A percentile compares a stretch with the other conserved stretches of the same genome.
Conservation (phyloP, 2,888 invertebrate genomes). For the Myopa testacea region DNA sequence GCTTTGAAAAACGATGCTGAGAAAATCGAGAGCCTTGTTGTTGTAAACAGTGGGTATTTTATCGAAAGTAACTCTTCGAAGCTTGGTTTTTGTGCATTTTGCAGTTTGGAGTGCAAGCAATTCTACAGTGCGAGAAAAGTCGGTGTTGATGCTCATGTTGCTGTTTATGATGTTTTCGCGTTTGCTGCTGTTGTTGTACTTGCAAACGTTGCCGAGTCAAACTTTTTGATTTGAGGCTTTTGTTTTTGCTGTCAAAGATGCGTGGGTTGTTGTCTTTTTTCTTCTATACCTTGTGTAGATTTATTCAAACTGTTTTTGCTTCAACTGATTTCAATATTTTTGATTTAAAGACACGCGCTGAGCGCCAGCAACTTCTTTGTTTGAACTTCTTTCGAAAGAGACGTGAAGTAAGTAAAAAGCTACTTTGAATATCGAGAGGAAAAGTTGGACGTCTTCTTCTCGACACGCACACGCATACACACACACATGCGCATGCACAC, state of each 20-base stretch:
- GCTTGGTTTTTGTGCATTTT: background rate
- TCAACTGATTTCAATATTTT: conserved; percentile 8
- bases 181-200: background rate
- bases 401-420: too few relatives aligned
- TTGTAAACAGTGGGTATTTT: background rate
- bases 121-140: background rate
- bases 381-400: background rate
- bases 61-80: background rate
- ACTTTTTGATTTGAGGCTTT: conserved; percentile 24
- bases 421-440: too few relatives aligned
- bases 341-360: background rate
- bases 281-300: background rate
- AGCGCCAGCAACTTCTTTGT: background rate
- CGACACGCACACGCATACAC: background rate
- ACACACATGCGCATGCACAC: background rate
- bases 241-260: background rate
- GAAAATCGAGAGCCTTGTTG: background rate
- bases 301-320: background rate
- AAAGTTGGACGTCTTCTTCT: too few relatives aligned
- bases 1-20: conserved; percentile 28
- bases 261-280: background rate
- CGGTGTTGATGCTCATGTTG: background rate
- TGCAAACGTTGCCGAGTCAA: conserved; percentile 7
- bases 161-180: background rate
- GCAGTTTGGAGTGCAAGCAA: conserved; percentile 17